Evolutionary conservation across 1,140 invertebrate genomes (phyloP).

Genomic region (Drosophila arizonae): DNA sequence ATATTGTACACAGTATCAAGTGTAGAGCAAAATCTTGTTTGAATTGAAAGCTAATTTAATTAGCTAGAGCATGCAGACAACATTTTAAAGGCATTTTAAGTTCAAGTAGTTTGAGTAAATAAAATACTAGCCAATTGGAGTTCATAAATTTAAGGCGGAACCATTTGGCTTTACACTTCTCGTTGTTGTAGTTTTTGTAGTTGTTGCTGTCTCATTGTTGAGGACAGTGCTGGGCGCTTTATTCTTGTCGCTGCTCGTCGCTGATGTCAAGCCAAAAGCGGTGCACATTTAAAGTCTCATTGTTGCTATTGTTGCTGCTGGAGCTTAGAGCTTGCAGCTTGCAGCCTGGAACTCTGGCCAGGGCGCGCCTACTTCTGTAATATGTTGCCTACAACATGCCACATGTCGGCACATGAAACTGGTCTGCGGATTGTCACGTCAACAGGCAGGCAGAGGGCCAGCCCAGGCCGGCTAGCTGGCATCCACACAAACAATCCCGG

Average conservation of each 20-base stretch:
- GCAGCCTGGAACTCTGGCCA: constrained; percentile 9
- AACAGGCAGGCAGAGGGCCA: constrained; percentile 15
- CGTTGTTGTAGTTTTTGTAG: neutral
- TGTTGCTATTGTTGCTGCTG: constrained; percentile 24
- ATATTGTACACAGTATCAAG: no score
- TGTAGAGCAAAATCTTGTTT: no score
- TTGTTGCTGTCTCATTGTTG: constrained; percentile 32
- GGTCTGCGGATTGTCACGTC: constrained; percentile 27
- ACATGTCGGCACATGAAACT: constrained; percentile 46
- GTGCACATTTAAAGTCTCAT: constrained; percentile 36
- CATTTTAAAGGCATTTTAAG: no score
- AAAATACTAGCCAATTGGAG: neutral
- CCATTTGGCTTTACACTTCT: no score
- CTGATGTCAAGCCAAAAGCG: constrained; percentile 22
- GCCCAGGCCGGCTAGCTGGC: neutral
- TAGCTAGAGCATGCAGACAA: no score
- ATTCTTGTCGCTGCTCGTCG: constrained; percentile 10
- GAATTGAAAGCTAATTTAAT: no score
- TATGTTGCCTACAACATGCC: constrained; percentile 10
- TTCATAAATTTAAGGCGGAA: constrained; percentile 20
- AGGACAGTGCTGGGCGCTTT: constrained; percentile 27
- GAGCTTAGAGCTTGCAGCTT: constrained; percentile 11
- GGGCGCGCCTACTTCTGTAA: constrained; percentile 38
- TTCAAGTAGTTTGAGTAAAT: neutral
- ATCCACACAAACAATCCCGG: constrained; percentile 12